phyloP scores from a whole-genome alignment of 2,888 invertebrate species.

The Drosophila hamatofila region DNA sequence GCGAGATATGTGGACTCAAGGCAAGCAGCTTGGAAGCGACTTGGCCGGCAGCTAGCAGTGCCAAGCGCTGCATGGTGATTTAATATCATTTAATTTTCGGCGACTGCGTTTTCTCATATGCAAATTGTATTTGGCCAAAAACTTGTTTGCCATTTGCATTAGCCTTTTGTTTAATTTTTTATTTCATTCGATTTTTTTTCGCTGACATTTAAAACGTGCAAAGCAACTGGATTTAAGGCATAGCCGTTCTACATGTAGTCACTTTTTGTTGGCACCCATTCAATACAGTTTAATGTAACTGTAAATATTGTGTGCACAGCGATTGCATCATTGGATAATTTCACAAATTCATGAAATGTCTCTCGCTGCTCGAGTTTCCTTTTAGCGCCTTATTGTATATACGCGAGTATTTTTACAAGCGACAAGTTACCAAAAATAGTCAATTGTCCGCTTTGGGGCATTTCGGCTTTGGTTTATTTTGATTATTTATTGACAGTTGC shows the following conservation, averaged over 20 bases:
- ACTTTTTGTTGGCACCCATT: slow-evolving; percentile 33
- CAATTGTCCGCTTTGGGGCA: slow-evolving; percentile 57
- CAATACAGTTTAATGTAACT: slow-evolving; percentile 15
- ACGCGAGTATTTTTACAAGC: slow-evolving; percentile 66
- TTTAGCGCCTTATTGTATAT: slow-evolving; percentile 20
- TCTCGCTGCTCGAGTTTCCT: slow-evolving; percentile 24
- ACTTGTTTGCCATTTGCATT: slow-evolving; percentile 65
- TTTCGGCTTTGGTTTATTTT: slow-evolving; percentile 65
- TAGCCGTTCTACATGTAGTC: slow-evolving; percentile 7
- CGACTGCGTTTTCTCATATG: slow-evolving; percentile 46
- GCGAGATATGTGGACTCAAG: slow-evolving; percentile 61
- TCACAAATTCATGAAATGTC: slow-evolving; percentile 74
- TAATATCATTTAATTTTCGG: slow-evolving; percentile 56
- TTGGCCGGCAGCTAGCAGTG: slow-evolving; percentile 25
- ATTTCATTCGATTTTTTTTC: background rate
- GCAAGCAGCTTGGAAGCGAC: slow-evolving; percentile 58
- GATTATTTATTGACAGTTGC: slow-evolving; percentile 78
- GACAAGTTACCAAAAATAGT: slow-evolving; percentile 74
- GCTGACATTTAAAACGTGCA: slow-evolving; percentile 66
- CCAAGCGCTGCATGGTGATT: slow-evolving; percentile 39
- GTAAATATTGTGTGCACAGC: slow-evolving; percentile 16
- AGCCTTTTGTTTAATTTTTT: slow-evolving; percentile 19
- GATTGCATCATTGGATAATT: slow-evolving; percentile 72
- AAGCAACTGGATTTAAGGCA: slow-evolving; percentile 6
- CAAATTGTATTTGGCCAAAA: slow-evolving; percentile 48